phyloP scores from a whole-genome alignment of 2,113 vertebrate genomes.

The Tenebrosternarchus preto region DNA sequence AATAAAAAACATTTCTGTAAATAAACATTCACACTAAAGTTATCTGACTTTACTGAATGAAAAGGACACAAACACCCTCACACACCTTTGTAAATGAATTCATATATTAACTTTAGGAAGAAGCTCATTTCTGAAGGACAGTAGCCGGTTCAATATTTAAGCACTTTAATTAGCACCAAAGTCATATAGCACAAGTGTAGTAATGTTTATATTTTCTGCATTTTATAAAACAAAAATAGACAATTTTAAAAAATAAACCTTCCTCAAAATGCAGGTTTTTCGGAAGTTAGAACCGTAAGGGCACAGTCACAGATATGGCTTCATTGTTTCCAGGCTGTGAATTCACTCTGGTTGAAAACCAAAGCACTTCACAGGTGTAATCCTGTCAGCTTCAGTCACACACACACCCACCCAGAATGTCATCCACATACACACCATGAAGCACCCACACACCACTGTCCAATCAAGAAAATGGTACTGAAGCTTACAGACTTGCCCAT shows the following conservation, averaged over 20 bases:
- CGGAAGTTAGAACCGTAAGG: neutral
- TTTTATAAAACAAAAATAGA: slow-evolving; percentile 27
- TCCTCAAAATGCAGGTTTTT: neutral
- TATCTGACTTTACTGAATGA: slow-evolving; percentile 57
- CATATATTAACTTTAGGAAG: too few species aligned
- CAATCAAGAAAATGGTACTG: neutral
- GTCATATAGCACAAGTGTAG: neutral
- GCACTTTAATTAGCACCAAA: too few species aligned
- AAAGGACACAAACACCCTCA: neutral
- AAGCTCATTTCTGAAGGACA: too few species aligned
- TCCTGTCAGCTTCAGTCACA: neutral
- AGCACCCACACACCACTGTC: neutral
- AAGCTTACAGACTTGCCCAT: neutral
- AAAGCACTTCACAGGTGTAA: slow-evolving; percentile 3
- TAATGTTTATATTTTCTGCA: neutral
- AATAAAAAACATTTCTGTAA: slow-evolving; percentile 51
- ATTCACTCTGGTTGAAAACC: neutral
- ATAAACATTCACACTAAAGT: slow-evolving; percentile 58
- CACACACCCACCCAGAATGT: neutral
- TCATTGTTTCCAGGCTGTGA: neutral
- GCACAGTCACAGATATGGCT: neutral
- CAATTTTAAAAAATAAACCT: slow-evolving; percentile 2
- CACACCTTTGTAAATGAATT: too few species aligned
- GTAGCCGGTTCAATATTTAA: too few species aligned
- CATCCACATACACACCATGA: neutral